These are phyloP conservation scores for Rhea pennata DNA, from an alignment of 2,113 vertebrate species.

Conservation along the genomic window DNA sequence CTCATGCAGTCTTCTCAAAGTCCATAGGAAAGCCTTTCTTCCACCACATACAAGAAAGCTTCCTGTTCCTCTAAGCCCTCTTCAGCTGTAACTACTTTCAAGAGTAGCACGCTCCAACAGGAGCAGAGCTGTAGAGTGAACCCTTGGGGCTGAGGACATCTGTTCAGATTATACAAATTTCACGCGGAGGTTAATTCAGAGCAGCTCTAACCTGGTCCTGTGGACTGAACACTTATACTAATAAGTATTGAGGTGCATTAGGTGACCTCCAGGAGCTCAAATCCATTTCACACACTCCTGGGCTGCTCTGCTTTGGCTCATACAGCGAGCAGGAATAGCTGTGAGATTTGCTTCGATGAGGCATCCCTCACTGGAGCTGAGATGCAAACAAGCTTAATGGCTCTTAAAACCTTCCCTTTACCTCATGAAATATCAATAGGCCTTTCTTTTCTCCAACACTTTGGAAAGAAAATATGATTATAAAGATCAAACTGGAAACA, in stretches of 20 bases:
- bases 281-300: background rate
- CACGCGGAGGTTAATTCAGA: background rate
- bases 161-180: background rate
- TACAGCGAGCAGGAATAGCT: rapidly evolving
- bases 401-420: background rate
- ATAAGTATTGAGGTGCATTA: background rate
- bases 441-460: background rate
- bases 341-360: background rate
- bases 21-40: background rate
- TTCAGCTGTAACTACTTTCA: background rate
- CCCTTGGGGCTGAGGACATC: background rate
- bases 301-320: background rate
- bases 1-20: rapidly evolving
- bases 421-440: background rate
- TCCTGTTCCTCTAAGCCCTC: background rate
- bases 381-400: background rate
- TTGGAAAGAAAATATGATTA: background rate
- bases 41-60: background rate
- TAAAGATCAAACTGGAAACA: background rate
- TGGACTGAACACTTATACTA: background rate
- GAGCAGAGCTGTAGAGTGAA: background rate
- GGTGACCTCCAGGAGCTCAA: background rate
- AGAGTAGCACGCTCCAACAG: background rate
- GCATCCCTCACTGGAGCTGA: background rate
- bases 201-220: background rate